Evolutionary conservation across 2,797 vertebrate genomes (phyloP).

Genomic region (Avahi laniger): DNA sequence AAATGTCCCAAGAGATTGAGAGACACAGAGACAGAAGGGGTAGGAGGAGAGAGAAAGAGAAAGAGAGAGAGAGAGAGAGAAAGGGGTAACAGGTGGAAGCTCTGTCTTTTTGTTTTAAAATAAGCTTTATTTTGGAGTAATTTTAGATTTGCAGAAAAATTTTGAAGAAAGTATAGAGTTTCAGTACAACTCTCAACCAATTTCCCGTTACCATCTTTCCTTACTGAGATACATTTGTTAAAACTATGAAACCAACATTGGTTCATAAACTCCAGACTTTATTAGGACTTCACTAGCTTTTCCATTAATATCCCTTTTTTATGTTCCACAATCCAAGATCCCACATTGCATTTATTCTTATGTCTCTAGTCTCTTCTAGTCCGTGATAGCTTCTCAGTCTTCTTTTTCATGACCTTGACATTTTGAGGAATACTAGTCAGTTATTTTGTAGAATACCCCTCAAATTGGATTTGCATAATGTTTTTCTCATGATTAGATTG

Average conservation of each 20-base stretch:
- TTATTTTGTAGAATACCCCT: background rate
- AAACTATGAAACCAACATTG: background rate
- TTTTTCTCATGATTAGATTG: background rate
- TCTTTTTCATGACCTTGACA: background rate
- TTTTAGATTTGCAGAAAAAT: background rate
- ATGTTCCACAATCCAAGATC: background rate
- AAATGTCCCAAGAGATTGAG: background rate
- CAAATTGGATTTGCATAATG: background rate
- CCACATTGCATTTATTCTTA: background rate
- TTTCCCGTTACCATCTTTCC: background rate
- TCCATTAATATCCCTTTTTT: background rate
- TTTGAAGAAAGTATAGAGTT: background rate
- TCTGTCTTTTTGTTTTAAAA: background rate
- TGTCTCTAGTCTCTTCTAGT: background rate
- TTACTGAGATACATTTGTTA: background rate
- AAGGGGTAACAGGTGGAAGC: background rate
- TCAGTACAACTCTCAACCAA: background rate
- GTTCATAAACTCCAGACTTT: background rate
- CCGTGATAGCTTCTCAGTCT: background rate
- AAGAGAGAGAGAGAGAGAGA: too few relatives aligned
- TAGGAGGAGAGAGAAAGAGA: fast-evolving
- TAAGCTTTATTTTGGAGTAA: background rate
- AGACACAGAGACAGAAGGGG: background rate
- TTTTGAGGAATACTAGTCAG: background rate
- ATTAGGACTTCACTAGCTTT: background rate